Conservation (phyloP, 2,797 vertebrate species). For the Sebastes trivittatus region DNA sequence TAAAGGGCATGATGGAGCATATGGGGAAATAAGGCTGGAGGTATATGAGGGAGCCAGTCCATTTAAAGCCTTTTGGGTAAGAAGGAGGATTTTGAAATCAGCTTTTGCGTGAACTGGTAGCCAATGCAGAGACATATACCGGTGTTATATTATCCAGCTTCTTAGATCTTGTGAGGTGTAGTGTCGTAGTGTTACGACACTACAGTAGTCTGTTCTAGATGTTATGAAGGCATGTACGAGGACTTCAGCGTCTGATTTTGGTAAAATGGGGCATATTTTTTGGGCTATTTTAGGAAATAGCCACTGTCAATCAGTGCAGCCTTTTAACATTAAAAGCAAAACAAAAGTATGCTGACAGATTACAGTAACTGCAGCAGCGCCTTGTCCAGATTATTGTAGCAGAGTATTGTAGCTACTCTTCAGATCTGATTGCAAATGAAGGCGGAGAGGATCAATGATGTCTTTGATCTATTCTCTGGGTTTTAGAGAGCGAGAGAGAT, state of each 20-base stretch:
- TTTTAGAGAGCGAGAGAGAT: conserved; percentile 36
- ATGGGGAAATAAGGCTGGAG: background rate
- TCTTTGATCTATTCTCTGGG: conserved; percentile 72
- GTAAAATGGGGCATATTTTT: background rate
- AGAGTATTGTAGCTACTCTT: conserved; percentile 37
- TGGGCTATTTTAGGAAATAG: background rate
- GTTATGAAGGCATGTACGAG: background rate
- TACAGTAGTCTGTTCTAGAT: background rate
- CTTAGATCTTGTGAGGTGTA: background rate
- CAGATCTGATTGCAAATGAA: conserved; percentile 62
- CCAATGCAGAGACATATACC: background rate
- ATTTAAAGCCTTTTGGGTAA: background rate
- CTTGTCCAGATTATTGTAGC: conserved; percentile 14
- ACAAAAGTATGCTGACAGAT: background rate
- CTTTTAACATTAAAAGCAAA: conserved; percentile 7
- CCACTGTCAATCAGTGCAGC: background rate
- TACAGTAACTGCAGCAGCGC: background rate
- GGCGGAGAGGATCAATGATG: conserved; percentile 66
- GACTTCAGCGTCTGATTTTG: background rate
- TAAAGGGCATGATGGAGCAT: background rate
- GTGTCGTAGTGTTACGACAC: too few species aligned
- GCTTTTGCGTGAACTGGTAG: background rate
- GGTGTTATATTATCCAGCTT: background rate
- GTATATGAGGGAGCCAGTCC: background rate
- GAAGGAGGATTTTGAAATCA: background rate